Percentiles rank a stretch among this genome's conserved stretches.
These are phyloP conservation scores for Argynnis bischoffii DNA, from an alignment of 2,888 invertebrate genomes.

Conservation along the genomic window DNA sequence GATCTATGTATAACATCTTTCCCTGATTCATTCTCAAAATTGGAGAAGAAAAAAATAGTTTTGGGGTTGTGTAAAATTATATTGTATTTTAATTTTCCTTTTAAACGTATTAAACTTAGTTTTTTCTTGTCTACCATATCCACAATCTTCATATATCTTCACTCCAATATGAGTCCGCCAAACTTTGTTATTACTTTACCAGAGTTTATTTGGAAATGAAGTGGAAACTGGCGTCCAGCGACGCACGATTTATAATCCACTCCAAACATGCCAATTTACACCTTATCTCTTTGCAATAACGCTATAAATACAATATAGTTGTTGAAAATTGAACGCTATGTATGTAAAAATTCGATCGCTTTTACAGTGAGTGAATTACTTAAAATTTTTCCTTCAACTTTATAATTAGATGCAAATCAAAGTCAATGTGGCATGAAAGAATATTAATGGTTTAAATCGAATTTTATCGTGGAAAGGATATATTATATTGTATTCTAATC, in stretches of 20 bases:
- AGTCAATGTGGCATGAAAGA: constrained; percentile 29
- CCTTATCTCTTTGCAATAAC: constrained; percentile 45
- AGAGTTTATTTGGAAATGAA: constrained; percentile 75
- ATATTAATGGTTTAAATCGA: constrained; percentile 15
- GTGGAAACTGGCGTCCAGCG: constrained; percentile 66
- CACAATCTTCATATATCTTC: constrained; percentile 42
- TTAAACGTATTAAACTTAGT: constrained; percentile 12
- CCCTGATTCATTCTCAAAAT: not conserved
- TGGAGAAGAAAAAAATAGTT: too few relatives aligned
- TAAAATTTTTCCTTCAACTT: constrained; percentile 26
- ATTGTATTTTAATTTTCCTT: too few relatives aligned
- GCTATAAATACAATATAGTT: constrained; percentile 12
- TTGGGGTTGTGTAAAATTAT: too few relatives aligned
- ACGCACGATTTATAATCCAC: constrained; percentile 62
- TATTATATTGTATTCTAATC: too few relatives aligned
- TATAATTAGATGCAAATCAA: constrained; percentile 39
- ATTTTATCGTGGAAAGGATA: not conserved
- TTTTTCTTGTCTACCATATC: constrained; percentile 44
- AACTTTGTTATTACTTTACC: constrained; percentile 73
- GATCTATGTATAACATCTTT: too few relatives aligned
- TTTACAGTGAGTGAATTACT: constrained; percentile 2
- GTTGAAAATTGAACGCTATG: constrained; percentile 24
- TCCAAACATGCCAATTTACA: constrained; percentile 45
- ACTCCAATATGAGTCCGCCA: constrained; percentile 59
- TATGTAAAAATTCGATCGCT: not conserved